These are phyloP conservation scores for Lordiphosa mommai DNA, from an alignment of 1,140 invertebrate species.

Conservation along the genomic window DNA sequence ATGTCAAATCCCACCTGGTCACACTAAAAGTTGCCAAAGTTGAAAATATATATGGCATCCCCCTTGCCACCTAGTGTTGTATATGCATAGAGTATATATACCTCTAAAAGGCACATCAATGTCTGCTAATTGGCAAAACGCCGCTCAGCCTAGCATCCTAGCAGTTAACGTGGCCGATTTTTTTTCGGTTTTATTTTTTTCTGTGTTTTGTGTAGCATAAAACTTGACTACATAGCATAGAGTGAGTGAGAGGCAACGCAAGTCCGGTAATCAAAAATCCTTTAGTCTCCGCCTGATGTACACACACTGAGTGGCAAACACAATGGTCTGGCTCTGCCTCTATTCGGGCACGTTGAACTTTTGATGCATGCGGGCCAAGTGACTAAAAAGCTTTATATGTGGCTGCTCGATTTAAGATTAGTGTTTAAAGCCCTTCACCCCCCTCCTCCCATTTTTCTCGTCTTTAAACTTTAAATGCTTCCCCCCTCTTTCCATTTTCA, in stretches of 20 bases:
- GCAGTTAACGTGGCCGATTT: not conserved
- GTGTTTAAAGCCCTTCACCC: not conserved
- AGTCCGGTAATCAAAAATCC: slow-evolving; percentile 14
- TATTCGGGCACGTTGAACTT: slow-evolving; percentile 57
- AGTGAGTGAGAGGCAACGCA: not conserved
- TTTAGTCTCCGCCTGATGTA: no score
- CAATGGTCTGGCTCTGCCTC: slow-evolving; percentile 47
- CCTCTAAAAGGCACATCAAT: slow-evolving; percentile 40
- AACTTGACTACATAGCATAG: slow-evolving; percentile 12
- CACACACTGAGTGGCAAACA: slow-evolving; percentile 2
- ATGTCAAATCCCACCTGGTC: no score
- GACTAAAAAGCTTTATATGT: slow-evolving; percentile 35
- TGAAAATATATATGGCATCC: no score
- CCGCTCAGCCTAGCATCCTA: slow-evolving; percentile 2
- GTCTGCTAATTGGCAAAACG: slow-evolving; percentile 52
- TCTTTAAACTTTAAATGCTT: no score
- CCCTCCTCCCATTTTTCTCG: not conserved
- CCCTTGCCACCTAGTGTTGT: no score
- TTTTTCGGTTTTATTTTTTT: not conserved
- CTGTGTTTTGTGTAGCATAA: slow-evolving; percentile 49
- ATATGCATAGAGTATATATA: no score
- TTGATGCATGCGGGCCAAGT: slow-evolving; percentile 63
- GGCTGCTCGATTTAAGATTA: not conserved
- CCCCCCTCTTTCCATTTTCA: slow-evolving; percentile 66
- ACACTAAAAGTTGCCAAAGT: not conserved